Conservation (phyloP, 2,797 vertebrate genomes). For the Petrocephalus sullivani region DNA sequence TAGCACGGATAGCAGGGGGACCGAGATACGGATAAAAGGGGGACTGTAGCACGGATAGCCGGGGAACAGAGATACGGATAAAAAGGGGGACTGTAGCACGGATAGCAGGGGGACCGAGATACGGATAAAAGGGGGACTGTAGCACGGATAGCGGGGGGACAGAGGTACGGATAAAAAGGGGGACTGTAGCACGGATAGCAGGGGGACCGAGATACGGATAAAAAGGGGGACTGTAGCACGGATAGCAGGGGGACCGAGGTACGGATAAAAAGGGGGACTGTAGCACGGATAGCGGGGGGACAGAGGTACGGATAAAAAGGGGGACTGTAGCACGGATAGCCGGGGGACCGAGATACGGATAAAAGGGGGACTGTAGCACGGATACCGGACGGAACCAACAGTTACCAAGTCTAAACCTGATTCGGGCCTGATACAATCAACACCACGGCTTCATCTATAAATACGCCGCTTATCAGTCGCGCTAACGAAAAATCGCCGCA, state of each 20-base stretch:
- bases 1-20: too few species aligned
- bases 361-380: neutral
- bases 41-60: too few species aligned
- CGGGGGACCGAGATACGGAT: neutral
- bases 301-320: neutral
- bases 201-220: neutral
- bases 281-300: neutral
- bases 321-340: neutral
- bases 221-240: neutral
- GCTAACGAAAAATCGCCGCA: neutral
- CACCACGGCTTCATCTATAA: neutral
- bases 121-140: neutral
- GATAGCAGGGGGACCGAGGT: neutral
- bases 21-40: too few species aligned
- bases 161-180: neutral
- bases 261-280: neutral
- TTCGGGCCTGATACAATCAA: neutral
- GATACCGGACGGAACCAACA: neutral
- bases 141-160: neutral
- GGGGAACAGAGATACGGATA: too few species aligned
- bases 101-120: neutral
- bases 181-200: neutral
- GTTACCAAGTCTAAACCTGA: neutral
- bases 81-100: too few species aligned
- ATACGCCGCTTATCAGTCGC: neutral